A percentile compares a stretch with the other conserved stretches of the same genome.
Conservation (phyloP, 2,797 vertebrate genomes). For the Brachymystax lenok region DNA sequence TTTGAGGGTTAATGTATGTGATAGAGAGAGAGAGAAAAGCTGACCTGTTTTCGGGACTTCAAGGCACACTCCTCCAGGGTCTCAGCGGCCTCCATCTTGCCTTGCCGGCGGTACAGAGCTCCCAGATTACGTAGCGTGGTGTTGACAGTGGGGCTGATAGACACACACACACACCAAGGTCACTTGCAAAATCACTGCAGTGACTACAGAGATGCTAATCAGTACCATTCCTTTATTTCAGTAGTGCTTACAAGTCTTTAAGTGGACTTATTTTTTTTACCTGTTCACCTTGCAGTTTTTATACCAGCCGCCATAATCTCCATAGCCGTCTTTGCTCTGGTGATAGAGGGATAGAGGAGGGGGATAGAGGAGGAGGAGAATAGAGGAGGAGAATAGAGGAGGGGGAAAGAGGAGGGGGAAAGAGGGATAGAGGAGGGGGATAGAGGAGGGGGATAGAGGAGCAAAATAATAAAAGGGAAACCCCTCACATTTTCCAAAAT, state of each 20-base stretch:
- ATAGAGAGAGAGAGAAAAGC: not conserved
- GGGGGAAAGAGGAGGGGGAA: too few species aligned
- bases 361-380: not conserved
- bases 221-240: not conserved
- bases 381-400: too few species aligned
- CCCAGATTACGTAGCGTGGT: conserved; percentile 81
- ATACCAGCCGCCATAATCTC: conserved; percentile 76
- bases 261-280: conserved; percentile 51
- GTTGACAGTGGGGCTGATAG: conserved; percentile 80
- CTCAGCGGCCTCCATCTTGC: conserved; percentile 77
- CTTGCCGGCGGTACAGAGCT: conserved; percentile 79
- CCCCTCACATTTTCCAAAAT: too few species aligned
- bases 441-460: not conserved
- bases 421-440: not conserved
- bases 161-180: conserved; percentile 3
- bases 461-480: not conserved
- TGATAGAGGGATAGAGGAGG: conserved; percentile 8
- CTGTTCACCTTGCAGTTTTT: conserved; percentile 79
- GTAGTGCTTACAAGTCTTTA: not conserved
- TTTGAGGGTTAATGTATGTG: not conserved
- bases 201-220: not conserved
- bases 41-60: conserved; percentile 75
- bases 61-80: conserved; percentile 75
- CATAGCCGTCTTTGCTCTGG: conserved; percentile 72
- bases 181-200: not conserved